Percentiles rank a stretch among this genome's conserved stretches.
Evolutionary conservation across 2,113 vertebrate species (phyloP).

Genomic region (Cynocephalus volans): DNA sequence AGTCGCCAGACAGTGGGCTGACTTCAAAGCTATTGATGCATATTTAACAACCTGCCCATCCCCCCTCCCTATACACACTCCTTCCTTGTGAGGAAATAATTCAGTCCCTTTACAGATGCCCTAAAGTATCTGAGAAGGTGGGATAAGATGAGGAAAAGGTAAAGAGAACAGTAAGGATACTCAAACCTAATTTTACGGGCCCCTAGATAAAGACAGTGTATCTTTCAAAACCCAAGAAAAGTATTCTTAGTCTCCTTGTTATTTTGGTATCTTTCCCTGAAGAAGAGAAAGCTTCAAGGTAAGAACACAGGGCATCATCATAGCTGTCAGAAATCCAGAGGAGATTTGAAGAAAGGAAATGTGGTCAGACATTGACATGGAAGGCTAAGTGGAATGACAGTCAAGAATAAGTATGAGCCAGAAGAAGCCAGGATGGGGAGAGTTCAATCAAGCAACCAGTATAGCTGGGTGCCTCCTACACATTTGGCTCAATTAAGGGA

Average conservation of each 20-base stretch:
- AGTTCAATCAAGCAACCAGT: background rate
- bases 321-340: background rate
- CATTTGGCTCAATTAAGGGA: background rate
- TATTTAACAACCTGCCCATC: slow-evolving; percentile 42
- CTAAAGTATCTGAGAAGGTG: slow-evolving; percentile 9
- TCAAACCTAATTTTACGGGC: background rate
- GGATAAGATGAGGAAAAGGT: background rate
- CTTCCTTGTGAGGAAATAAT: slow-evolving; percentile 57
- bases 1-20: slow-evolving; percentile 40
- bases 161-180: background rate
- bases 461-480: background rate
- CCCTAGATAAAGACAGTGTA: background rate
- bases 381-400: slow-evolving; percentile 16
- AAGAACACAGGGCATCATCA: background rate
- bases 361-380: background rate
- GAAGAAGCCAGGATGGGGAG: background rate
- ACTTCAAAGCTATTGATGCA: slow-evolving; percentile 50
- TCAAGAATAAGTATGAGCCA: slow-evolving; percentile 3
- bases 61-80: background rate
- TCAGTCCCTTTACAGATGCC: background rate
- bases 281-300: slow-evolving; percentile 8
- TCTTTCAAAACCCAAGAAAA: slow-evolving; percentile 31
- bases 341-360: slow-evolving; percentile 4
- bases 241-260: background rate
- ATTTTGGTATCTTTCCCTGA: slow-evolving; percentile 51